These are phyloP conservation scores for Echiichthys vipera DNA, from an alignment of 2,797 vertebrate genomes.

Conservation along the genomic window DNA sequence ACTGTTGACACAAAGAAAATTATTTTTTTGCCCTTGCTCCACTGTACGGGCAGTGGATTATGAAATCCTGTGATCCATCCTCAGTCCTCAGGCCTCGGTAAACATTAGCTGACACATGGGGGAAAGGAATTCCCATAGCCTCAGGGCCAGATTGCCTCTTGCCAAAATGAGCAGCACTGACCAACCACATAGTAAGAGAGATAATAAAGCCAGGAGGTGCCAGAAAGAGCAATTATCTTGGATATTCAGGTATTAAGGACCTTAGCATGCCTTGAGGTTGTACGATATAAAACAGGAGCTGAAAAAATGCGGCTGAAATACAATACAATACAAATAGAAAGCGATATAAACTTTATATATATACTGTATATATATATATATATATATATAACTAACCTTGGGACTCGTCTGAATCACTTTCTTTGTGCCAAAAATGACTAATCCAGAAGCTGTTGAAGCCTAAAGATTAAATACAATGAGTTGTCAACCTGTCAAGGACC, in stretches of 20 bases:
- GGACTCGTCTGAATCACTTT: background rate
- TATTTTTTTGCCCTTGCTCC: constrained; percentile 75
- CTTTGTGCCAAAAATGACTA: background rate
- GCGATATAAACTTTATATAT: background rate
- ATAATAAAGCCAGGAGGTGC: constrained; percentile 72
- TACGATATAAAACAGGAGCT: constrained; percentile 25
- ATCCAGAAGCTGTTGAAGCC: background rate
- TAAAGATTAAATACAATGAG: background rate
- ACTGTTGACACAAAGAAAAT: constrained; percentile 85
- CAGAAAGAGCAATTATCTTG: constrained; percentile 69
- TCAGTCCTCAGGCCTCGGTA: constrained; percentile 78
- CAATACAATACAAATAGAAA: too few relatives aligned
- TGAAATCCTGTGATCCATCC: constrained; percentile 82
- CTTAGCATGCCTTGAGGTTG: constrained; percentile 47
- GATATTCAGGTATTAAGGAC: constrained; percentile 58
- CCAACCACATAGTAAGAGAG: constrained; percentile 60
- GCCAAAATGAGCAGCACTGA: constrained; percentile 66
- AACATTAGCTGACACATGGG: constrained; percentile 85
- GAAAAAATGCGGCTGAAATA: background rate
- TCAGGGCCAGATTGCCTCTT: constrained; percentile 68
- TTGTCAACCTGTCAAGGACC: background rate
- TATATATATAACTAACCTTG: too few relatives aligned
- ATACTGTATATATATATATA: background rate
- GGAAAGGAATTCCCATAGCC: constrained; percentile 82
- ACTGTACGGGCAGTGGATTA: constrained; percentile 78